Evolutionary conservation across 2,797 vertebrate species (phyloP).

Genomic region (Helarctos malayanus): DNA sequence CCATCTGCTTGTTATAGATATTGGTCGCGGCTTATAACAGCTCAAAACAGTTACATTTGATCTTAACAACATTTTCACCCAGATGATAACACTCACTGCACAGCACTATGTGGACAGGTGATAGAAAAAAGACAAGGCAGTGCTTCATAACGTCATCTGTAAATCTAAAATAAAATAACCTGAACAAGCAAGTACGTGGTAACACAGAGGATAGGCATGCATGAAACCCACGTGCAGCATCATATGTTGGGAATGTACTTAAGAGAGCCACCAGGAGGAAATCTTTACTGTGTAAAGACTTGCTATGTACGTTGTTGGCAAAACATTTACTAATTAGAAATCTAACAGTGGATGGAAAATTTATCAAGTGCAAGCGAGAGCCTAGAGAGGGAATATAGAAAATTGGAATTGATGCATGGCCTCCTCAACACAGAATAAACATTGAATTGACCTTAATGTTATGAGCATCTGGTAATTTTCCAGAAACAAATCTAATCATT

Average conservation of each 20-base stretch:
- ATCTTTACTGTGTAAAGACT: conserved; percentile 13
- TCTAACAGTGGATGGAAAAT: conserved; percentile 63
- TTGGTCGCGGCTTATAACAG: neutral
- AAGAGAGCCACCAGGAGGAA: neutral
- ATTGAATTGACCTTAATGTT: conserved; percentile 81
- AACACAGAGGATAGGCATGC: neutral
- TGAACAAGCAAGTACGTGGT: neutral
- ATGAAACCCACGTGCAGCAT: neutral
- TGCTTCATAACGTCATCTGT: neutral
- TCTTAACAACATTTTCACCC: conserved; percentile 32
- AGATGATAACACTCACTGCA: neutral
- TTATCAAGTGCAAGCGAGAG: conserved; percentile 67
- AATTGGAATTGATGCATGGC: conserved; percentile 26
- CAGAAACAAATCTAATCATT: conserved; percentile 81
- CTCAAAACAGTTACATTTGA: neutral
- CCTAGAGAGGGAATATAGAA: conserved; percentile 61
- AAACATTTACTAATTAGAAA: conserved; percentile 80
- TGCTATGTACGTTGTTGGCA: conserved; percentile 43
- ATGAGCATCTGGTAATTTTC: conserved; percentile 80
- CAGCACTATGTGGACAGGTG: neutral
- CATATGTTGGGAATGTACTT: neutral
- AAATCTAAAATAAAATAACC: neutral
- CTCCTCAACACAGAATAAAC: conserved; percentile 74
- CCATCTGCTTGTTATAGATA: neutral
- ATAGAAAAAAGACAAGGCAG: neutral